Conservation (phyloP, 1,140 invertebrate genomes). For the Ptiloglossa arizonensis region DNA sequence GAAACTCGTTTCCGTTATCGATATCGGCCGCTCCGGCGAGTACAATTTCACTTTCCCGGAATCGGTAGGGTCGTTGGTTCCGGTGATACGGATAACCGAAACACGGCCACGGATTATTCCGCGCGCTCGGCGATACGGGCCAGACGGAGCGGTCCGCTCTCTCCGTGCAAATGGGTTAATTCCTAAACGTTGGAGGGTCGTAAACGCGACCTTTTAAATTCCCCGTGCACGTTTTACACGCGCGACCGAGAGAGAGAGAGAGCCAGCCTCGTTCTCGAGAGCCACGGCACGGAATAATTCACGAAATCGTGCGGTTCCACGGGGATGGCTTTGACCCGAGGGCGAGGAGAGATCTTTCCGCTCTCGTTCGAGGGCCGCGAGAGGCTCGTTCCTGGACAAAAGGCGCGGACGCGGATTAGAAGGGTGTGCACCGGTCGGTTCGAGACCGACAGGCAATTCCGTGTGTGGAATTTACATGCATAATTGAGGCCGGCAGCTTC, state of each 20-base stretch:
- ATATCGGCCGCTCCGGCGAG: no score
- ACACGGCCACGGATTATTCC: no score
- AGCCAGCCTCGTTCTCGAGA: background rate
- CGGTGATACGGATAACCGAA: no score
- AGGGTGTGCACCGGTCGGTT: background rate
- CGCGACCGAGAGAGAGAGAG: background rate
- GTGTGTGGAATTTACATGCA: slow-evolving; percentile 57
- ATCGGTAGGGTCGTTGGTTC: background rate
- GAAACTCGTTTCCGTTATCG: no score
- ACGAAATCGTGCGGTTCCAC: background rate
- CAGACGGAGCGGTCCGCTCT: no score
- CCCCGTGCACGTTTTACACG: background rate
- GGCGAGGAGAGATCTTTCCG: background rate
- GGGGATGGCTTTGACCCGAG: background rate
- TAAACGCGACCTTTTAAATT: background rate
- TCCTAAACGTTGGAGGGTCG: no score
- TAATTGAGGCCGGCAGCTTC: slow-evolving; percentile 54
- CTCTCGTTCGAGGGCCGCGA: background rate
- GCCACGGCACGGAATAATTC: background rate
- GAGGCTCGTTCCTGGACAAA: background rate
- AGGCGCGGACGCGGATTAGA: background rate
- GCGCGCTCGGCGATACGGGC: no score
- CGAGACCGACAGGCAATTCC: background rate
- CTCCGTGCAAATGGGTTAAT: no score
- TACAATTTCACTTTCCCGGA: background rate